Conservation (phyloP, 2,113 vertebrate genomes). For the Psettodes erumei region DNA sequence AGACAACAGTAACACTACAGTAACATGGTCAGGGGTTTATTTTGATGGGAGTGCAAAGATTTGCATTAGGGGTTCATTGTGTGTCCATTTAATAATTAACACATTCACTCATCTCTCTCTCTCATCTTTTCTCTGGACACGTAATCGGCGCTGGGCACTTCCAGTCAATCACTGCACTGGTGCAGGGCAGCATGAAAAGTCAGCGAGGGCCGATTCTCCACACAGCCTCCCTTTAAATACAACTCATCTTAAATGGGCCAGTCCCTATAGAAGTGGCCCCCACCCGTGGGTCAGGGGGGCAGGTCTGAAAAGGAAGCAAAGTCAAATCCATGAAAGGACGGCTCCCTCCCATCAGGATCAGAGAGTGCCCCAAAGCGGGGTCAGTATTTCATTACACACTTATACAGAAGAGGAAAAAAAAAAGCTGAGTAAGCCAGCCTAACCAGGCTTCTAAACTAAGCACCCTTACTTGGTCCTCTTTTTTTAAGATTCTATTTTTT, state of each 20-base stretch:
- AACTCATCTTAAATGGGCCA: conserved; percentile 15
- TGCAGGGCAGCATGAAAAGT: not conserved
- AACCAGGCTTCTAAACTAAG: not conserved
- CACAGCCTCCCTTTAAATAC: conserved; percentile 24
- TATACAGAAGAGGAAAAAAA: not conserved
- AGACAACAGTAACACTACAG: not conserved
- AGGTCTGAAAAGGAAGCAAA: not conserved
- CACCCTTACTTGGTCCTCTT: not conserved
- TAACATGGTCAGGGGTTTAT: not conserved
- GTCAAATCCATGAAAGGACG: conserved; percentile 1
- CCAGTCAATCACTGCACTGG: not conserved
- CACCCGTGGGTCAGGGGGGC: not conserved
- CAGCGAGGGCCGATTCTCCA: not conserved
- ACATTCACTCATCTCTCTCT: not conserved
- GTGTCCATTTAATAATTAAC: conserved; percentile 15
- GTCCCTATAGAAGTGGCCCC: conserved; percentile 6
- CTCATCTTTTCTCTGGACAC: conserved; percentile 4
- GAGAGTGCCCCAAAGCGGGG: not conserved
- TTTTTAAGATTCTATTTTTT: not conserved
- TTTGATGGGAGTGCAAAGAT: not conserved
- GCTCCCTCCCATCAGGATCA: not conserved
- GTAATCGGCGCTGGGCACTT: conserved; percentile 12
- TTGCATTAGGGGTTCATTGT: not conserved
- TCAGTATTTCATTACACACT: not conserved
- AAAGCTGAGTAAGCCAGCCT: not conserved